Conservation (phyloP, 2,888 invertebrate species). For the Leptinotarsa haldemani region DNA sequence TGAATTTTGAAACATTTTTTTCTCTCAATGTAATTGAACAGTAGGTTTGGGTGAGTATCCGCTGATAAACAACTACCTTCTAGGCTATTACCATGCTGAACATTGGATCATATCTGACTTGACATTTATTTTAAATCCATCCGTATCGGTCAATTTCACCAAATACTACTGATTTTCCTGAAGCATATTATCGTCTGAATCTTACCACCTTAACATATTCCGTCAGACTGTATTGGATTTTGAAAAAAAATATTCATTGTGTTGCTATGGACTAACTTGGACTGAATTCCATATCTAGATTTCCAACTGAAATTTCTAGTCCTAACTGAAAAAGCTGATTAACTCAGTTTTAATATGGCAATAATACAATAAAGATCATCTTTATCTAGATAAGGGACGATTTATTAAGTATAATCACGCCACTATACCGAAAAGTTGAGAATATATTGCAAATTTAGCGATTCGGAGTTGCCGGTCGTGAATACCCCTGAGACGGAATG, state of each 20-base stretch:
- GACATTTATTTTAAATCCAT: too few species aligned
- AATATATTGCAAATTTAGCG: background rate
- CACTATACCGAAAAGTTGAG: background rate
- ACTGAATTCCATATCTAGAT: background rate
- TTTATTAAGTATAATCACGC: constrained; percentile 25
- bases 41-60: too few species aligned
- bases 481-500: background rate
- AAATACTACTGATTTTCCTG: too few species aligned
- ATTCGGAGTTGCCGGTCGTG: background rate
- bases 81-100: too few species aligned
- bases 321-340: constrained; percentile 1
- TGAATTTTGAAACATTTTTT: too few species aligned
- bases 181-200: background rate
- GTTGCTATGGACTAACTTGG: background rate
- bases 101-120: too few species aligned
- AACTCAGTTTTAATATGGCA: constrained; percentile 12
- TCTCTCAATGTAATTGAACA: too few species aligned
- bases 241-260: background rate
- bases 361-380: constrained; percentile 28
- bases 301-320: background rate
- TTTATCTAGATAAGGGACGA: constrained; percentile 15
- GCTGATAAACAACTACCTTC: too few species aligned
- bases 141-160: too few species aligned
- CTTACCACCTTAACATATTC: background rate
- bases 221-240: background rate